Base-by-base conservation (phyloP, 2,113 vertebrate genomes). In the Atractosteus spatula region DNA sequence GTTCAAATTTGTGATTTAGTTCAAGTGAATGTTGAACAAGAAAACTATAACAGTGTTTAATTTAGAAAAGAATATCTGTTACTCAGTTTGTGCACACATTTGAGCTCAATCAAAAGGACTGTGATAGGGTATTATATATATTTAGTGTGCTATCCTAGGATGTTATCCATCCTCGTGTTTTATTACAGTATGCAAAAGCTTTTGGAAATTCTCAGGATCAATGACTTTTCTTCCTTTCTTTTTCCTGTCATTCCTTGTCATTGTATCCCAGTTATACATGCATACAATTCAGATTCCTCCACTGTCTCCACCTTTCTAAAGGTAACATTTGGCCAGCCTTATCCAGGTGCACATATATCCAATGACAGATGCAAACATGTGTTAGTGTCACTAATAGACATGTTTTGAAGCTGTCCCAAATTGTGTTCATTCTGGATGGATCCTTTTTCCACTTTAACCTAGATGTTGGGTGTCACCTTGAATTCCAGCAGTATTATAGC, bases 101-200 rank as follows among this genome's bases (percentile, higher is more conserved):
- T 80, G 76, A 82, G 79, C 72, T 69, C 64, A 7, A 41, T 83
- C 76, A 74, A 83, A 66, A 75, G 71, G 71, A 61, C 77, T 76
- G 5, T 51, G 74, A 76, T 77, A 79, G 75, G 78, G 76, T 73
- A 74, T 55, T 42, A 68, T 68, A 45, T 74, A 76, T 80, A 77
- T 83, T 78, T 62, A 76, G 56, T 73, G 62, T 73, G 69, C 67
- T 73, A 77, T 76, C 71, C 66, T 71, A 68, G 63, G 51, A 69
- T 68, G 62, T 29, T 29, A 29, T 29, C 29, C 29, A 29, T 29
- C 29, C 29, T 29, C 12, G 2, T 16, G 56, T 29, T 64, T 66
- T 10, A 69, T 62, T 67, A 72, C 65, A 73, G 70, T 71, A 79
- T 74, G 17, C 69, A 72, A 72, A 77, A 80, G 66, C 66, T 66